Conservation (phyloP, 2,888 invertebrate species). For the Tenthredo livida region DNA sequence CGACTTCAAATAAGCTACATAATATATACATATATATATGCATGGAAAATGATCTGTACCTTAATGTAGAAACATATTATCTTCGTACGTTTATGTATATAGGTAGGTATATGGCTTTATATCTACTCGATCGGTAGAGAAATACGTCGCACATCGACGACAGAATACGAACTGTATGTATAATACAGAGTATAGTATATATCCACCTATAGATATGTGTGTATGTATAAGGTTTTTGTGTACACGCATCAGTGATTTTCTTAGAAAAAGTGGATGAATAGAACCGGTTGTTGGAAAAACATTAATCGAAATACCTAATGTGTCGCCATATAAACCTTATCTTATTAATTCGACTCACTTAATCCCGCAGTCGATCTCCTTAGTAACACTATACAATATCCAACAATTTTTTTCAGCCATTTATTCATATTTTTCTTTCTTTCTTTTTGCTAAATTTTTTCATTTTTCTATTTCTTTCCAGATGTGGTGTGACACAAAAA, state of each 20-base stretch:
- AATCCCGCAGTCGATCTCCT: slow-evolving; percentile 11
- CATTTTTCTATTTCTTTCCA: background rate
- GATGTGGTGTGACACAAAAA: slow-evolving; percentile 23
- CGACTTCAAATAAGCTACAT: no score
- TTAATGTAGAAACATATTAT: no score
- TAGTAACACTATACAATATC: background rate
- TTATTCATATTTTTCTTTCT: background rate
- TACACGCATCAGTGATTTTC: slow-evolving; percentile 44
- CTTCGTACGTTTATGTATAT: no score
- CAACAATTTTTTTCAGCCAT: background rate
- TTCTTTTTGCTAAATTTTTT: background rate
- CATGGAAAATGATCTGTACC: no score
- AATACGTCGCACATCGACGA: background rate
- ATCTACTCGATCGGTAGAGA: background rate
- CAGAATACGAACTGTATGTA: no score
- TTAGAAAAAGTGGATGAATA: slow-evolving; percentile 30
- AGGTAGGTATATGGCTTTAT: background rate
- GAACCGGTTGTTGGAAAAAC: slow-evolving; percentile 48
- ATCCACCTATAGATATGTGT: no score
- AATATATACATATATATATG: no score
- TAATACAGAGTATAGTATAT: background rate
- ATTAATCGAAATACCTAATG: slow-evolving; percentile 46
- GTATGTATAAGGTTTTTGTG: background rate
- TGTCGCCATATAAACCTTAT: slow-evolving; percentile 50
- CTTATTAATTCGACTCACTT: slow-evolving; percentile 50